Conservation (phyloP, 2,888 invertebrate genomes). For the Poecilobothrus nobilitatus region DNA sequence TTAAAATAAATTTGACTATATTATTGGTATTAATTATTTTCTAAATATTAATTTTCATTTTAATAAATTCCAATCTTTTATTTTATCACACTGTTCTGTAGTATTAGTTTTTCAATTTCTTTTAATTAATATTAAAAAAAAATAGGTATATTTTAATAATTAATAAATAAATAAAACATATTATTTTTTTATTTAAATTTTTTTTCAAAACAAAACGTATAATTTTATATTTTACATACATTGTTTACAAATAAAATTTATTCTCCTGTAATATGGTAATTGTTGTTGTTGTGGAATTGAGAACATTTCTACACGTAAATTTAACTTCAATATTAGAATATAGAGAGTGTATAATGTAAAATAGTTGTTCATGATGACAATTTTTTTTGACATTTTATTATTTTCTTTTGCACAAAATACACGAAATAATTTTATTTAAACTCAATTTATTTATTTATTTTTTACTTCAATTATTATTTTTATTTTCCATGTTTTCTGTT, state of each 20-base stretch:
- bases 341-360: neutral
- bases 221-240: neutral
- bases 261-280: neutral
- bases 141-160: too few relatives aligned
- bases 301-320: neutral
- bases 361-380: neutral
- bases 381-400: neutral
- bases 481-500: neutral
- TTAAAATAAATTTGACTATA: too few relatives aligned
- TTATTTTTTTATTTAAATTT: too few relatives aligned
- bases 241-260: constrained; percentile 4
- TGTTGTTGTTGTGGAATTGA: neutral
- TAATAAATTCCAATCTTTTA: too few relatives aligned
- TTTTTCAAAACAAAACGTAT: too few relatives aligned
- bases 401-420: neutral
- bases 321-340: neutral
- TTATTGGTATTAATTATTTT: too few relatives aligned
- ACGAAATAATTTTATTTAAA: neutral
- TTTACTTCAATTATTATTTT: neutral
- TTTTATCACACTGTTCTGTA: too few relatives aligned
- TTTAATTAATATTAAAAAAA: too few relatives aligned
- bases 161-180: too few relatives aligned
- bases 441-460: neutral
- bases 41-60: too few relatives aligned
- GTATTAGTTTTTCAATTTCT: too few relatives aligned